Percentiles rank a stretch among this genome's conserved stretches.
phyloP scores from a whole-genome alignment of 2,888 invertebrate genomes.

The Camptogramma bilineatum region DNA sequence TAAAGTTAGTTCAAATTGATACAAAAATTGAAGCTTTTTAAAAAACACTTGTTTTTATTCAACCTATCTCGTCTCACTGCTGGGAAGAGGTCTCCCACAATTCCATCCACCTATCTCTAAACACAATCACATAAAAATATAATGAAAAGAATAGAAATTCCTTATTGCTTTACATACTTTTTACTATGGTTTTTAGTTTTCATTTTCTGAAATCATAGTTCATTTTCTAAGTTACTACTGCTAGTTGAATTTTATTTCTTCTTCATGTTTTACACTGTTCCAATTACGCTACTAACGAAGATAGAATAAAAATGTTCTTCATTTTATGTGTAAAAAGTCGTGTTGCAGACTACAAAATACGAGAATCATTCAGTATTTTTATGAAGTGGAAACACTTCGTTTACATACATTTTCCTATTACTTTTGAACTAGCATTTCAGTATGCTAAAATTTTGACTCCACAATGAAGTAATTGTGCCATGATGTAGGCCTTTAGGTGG shows the following conservation, averaged over 20 bases:
- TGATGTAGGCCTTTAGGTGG: too few relatives aligned
- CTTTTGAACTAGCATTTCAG: too few relatives aligned
- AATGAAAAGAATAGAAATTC: not conserved
- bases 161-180: not conserved
- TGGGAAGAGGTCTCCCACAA: too few relatives aligned
- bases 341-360: conserved; percentile 21
- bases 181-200: not conserved
- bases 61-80: too few relatives aligned
- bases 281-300: conserved; percentile 33
- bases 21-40: too few relatives aligned
- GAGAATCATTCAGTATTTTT: not conserved
- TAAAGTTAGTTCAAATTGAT: too few relatives aligned
- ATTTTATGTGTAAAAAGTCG: conserved; percentile 27
- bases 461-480: too few relatives aligned
- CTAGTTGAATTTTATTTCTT: conserved; percentile 17
- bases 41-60: too few relatives aligned
- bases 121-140: too few relatives aligned
- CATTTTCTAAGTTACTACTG: not conserved
- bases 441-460: too few relatives aligned
- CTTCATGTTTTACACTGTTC: conserved; percentile 17
- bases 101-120: too few relatives aligned
- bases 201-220: not conserved
- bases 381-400: not conserved
- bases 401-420: too few relatives aligned
- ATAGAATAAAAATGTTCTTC: conserved; percentile 24